Evolutionary conservation across 1,140 invertebrate genomes (phyloP), one percentile per base, ranked within the genome.

Genomic region (Drosophila melanica): DNA sequence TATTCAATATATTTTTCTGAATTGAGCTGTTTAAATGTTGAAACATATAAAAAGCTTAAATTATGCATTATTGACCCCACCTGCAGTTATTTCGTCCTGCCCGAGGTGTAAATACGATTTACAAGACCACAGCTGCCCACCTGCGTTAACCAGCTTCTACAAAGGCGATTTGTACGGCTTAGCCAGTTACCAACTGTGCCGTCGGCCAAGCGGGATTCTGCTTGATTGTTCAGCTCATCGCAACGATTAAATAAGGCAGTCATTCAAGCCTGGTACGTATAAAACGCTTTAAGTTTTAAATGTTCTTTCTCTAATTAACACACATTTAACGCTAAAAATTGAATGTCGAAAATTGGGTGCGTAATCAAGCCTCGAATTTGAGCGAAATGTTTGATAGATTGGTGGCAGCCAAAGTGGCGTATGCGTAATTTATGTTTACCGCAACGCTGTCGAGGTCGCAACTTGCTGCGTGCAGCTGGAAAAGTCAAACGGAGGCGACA

Each of bases 381-480:
- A 10, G 20, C 35, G 23, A 33, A 62, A 55, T 63, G 42, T 30
- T 72, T 62, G 51, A 69, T 69, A 63, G 57, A 74, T 63, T 62
- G 51, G 20, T n/a, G 27, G 35, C 51, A 11, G 58, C 50, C 35
- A 18, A 35, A 10, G 66, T 50, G 66, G 57, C 57, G 65, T 69
- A 74, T 69, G 33, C 65, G 71, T 69, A 73, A 73, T 51, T 72
- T 58, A 44, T 59, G 63, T 37, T 45, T 59, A 53, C 63, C 69
- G 41, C 69, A 67, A 51, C 54, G 58, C 50, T 50, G 50, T 65
- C 50, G 7, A 4, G 20, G 27, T 48, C 10, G 35, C 48, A 44
- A 59, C 11, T 53, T 35, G 16, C 8, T 30, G 10, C 14, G 14
- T 30, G 12, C 45, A 59, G 7, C 35, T 30, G n/a, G 53, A 18